These are phyloP conservation scores for Felis chaus DNA, from an alignment of 2,113 vertebrate species.

Conservation along the genomic window DNA sequence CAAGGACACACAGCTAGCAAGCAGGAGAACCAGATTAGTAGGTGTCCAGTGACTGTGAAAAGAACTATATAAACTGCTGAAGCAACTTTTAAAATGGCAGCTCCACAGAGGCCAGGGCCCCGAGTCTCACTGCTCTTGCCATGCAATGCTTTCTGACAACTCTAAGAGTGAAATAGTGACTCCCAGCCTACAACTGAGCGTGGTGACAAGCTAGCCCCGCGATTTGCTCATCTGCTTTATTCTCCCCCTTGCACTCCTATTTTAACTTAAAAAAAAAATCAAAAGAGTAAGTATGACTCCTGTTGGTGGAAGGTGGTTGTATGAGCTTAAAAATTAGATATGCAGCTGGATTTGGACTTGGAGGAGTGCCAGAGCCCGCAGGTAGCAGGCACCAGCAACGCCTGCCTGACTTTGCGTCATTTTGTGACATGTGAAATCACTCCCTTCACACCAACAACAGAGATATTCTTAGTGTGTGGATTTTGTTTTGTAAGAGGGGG, in stretches of 20 bases:
- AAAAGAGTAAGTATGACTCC: background rate
- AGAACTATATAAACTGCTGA: background rate
- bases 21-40: background rate
- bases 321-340: background rate
- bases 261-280: background rate
- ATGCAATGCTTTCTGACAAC: background rate
- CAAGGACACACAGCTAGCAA: background rate
- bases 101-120: background rate
- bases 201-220: no score
- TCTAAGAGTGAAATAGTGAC: background rate
- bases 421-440: background rate
- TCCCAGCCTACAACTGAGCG: rapidly evolving
- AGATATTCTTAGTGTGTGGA: constrained; percentile 12
- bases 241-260: background rate
- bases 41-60: background rate
- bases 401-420: background rate
- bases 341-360: background rate
- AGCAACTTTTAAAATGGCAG: background rate
- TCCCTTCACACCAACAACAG: background rate
- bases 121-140: background rate
- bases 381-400: background rate
- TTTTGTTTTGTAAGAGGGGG: background rate
- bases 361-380: background rate
- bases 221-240: background rate
- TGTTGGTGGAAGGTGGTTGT: background rate